Conservation (phyloP, 2,113 vertebrate species). For the Phalacrocorax carbo region DNA sequence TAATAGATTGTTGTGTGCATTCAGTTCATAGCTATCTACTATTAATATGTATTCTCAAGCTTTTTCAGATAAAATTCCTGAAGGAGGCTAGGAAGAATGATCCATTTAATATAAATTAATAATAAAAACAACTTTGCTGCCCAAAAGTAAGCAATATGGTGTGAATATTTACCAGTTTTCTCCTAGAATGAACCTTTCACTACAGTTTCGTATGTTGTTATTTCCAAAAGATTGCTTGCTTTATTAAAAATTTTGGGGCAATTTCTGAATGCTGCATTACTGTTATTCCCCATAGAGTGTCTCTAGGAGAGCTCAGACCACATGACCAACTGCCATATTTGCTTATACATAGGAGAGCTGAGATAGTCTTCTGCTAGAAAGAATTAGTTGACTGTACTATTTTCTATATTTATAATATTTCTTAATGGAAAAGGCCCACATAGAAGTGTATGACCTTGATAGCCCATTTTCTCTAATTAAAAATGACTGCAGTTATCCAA, state of each 20-base stretch:
- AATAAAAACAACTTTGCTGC: not conserved
- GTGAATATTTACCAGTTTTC: not conserved
- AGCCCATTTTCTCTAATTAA: not conserved
- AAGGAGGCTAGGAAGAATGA: not conserved
- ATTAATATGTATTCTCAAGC: not conserved
- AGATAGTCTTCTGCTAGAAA: not conserved
- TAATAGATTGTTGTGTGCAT: not conserved
- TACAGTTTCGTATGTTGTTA: not conserved
- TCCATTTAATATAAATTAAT: not conserved
- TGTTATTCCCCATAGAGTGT: not conserved
- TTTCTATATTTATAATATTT: not conserved
- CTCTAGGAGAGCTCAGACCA: not conserved
- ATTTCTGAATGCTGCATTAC: not conserved
- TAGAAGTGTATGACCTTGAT: not conserved
- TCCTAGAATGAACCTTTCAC: not conserved
- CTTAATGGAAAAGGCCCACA: not conserved
- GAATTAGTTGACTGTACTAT: not conserved
- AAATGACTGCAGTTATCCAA: not conserved
- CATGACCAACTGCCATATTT: not conserved
- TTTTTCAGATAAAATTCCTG: not conserved
- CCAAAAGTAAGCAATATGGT: not conserved
- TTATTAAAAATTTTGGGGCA: not conserved
- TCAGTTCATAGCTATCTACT: not conserved
- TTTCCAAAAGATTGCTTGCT: not conserved
- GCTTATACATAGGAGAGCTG: not conserved